These are phyloP conservation scores for Tetraneura akinire DNA, from an alignment of 1,140 invertebrate genomes.

Conservation along the genomic window DNA sequence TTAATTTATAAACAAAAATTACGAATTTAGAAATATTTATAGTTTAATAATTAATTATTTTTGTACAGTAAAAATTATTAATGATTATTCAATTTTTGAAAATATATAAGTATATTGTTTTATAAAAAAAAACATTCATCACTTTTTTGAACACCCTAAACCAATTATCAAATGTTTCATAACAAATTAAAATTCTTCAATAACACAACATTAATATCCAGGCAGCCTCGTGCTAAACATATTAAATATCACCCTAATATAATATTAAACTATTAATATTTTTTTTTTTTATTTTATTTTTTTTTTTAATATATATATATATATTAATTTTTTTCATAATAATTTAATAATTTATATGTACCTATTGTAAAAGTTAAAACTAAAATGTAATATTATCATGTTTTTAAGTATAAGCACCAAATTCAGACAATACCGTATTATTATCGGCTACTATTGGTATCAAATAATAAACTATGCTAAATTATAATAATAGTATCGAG, in stretches of 20 bases:
- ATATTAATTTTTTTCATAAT: not conserved
- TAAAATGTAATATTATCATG: not conserved
- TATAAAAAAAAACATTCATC: not conserved
- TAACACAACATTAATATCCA: slow-evolving; percentile 39
- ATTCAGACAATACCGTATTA: slow-evolving; percentile 40
- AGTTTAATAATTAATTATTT: not conserved
- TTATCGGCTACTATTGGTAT: slow-evolving; percentile 16
- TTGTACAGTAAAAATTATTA: slow-evolving; percentile 9
- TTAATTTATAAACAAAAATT: not conserved
- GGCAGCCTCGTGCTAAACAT: slow-evolving; percentile 18
- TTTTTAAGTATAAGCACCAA: slow-evolving; percentile 50
- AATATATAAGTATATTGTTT: slow-evolving; percentile 23
- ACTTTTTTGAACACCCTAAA: slow-evolving; percentile 14
- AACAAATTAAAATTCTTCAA: slow-evolving; percentile 48
- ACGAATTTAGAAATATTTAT: not conserved
- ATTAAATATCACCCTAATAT: slow-evolving; percentile 43
- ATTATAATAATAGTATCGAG: slow-evolving; percentile 6
- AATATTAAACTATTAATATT: slow-evolving; percentile 12
- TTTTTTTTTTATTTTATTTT: too few species aligned
- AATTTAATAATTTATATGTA: not conserved
- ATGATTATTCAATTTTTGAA: slow-evolving; percentile 12
- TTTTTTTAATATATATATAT: too few species aligned
- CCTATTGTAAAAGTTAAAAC: not conserved
- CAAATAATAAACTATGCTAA: not conserved
- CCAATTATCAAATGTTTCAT: slow-evolving; percentile 43